Conservation (phyloP, 2,888 invertebrate genomes). For the Eumerus sabulonum region DNA sequence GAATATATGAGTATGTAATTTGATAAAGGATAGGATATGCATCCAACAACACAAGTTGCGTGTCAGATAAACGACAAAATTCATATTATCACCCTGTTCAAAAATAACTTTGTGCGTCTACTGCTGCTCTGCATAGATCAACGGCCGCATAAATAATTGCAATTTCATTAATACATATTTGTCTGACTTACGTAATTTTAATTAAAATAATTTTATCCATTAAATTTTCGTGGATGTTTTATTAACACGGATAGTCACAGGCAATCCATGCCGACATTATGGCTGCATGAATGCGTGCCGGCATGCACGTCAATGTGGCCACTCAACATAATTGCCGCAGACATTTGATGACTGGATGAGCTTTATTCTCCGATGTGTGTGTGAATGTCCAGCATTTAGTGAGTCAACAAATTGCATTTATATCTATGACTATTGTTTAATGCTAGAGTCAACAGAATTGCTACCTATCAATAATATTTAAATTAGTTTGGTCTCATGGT, state of each 20-base stretch:
- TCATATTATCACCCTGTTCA: conserved; percentile 14
- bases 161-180: conserved; percentile 48
- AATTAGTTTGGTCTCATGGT: too few species aligned
- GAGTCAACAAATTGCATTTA: background rate
- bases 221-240: conserved; percentile 49
- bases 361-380: background rate
- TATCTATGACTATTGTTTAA: background rate
- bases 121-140: conserved; percentile 50
- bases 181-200: conserved; percentile 52
- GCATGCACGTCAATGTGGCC: background rate
- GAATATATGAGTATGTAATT: too few species aligned
- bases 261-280: conserved; percentile 2
- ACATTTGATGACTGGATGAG: conserved; percentile 3
- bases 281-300: background rate
- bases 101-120: background rate
- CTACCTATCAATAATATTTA: too few species aligned
- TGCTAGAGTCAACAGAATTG: background rate
- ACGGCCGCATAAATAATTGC: conserved; percentile 53
- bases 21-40: too few species aligned
- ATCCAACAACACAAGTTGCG: too few species aligned
- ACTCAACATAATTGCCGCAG: background rate
- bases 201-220: conserved; percentile 59
- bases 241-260: conserved; percentile 41
- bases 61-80: too few species aligned
- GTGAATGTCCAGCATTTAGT: too few species aligned